These are phyloP conservation scores for Crocodylus rhombifer DNA, from an alignment of 2,797 vertebrate species.

Conservation along the genomic window DNA sequence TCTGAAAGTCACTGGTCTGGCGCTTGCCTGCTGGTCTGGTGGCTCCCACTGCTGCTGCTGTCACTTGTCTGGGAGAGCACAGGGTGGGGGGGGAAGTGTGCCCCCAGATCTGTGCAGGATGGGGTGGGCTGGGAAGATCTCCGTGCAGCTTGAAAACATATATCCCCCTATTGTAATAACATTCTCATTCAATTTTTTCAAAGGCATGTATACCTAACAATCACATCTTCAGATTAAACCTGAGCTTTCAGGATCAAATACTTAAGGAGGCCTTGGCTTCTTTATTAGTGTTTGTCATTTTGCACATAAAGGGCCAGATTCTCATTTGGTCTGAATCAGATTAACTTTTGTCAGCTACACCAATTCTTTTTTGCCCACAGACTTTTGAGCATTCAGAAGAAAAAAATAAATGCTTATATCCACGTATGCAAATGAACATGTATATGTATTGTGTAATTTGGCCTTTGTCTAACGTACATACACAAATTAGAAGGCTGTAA, in stretches of 20 bases:
- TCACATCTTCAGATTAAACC: neutral
- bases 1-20: no score
- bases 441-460: neutral
- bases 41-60: no score
- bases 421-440: neutral
- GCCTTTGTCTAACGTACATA: no score
- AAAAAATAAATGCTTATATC: neutral
- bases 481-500: neutral
- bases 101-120: no score
- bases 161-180: no score
- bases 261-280: neutral
- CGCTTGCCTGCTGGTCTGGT: no score
- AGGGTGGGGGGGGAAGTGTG: no score
- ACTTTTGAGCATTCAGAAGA: neutral
- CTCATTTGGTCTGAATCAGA: neutral
- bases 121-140: no score
- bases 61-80: no score
- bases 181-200: no score
- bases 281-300: neutral
- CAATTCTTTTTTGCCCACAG: neutral
- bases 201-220: no score
- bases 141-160: no score
- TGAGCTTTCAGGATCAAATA: neutral
- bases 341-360: neutral
- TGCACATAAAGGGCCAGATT: neutral